Conservation (phyloP, 2,113 vertebrate species). For the Carettochelys insculpta region DNA sequence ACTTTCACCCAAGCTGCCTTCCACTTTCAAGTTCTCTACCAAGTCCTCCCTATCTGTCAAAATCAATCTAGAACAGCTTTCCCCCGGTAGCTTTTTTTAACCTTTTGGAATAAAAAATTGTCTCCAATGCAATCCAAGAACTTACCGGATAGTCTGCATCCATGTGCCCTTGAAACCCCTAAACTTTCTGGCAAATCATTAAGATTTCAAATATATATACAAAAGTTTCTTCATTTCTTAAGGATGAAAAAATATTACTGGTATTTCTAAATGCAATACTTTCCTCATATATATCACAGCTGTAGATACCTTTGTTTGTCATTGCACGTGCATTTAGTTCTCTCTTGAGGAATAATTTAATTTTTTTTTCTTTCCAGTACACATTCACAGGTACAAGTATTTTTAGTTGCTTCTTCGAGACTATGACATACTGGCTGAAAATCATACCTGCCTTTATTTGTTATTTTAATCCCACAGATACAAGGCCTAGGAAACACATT, state of each 20-base stretch:
- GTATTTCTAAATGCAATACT: background rate
- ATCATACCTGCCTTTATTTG: background rate
- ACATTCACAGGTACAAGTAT: background rate
- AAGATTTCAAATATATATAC: background rate
- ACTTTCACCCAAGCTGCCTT: too few relatives aligned
- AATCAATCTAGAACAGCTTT: too few relatives aligned
- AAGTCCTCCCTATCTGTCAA: too few relatives aligned
- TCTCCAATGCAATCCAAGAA: too few relatives aligned
- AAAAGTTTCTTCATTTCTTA: background rate
- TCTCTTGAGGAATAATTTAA: background rate
- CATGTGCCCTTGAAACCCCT: too few relatives aligned
- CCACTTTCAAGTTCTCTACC: too few relatives aligned
- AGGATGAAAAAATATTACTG: background rate
- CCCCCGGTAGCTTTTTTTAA: too few relatives aligned
- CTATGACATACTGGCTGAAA: background rate
- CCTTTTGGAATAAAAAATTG: too few relatives aligned
- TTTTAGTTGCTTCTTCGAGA: background rate
- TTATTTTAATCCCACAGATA: rapidly evolving
- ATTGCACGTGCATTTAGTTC: background rate
- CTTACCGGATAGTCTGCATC: too few relatives aligned
- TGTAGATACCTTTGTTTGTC: background rate
- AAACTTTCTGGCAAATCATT: background rate
- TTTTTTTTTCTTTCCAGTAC: background rate
- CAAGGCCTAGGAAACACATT: background rate
- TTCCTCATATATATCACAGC: background rate